A percentile compares a stretch with the other conserved stretches of the same genome.
phyloP scores from a whole-genome alignment of 30 jellyfish, hydroid and myxozoan genomes.

The Aurelia aurita region DNA sequence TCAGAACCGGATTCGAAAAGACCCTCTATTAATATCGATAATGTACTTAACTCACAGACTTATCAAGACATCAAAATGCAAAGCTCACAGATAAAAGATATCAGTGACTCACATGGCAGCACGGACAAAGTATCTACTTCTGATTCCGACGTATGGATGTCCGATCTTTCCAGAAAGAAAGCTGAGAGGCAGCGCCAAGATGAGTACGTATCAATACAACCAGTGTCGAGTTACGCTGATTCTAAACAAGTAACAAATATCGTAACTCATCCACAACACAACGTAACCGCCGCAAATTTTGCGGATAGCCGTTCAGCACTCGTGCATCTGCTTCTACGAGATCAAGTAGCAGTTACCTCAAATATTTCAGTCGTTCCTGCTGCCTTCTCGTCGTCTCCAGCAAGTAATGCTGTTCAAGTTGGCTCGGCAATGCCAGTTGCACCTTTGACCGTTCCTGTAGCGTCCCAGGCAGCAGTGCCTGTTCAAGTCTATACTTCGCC shows the following conservation, averaged over 20 bases:
- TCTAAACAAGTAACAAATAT: too few species aligned
- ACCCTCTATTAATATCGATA: conserved; percentile 25
- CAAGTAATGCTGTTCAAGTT: background rate
- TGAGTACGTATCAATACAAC: background rate
- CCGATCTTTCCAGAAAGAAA: conserved; percentile 27
- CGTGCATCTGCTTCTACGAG: conserved; percentile 17
- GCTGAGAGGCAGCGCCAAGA: background rate
- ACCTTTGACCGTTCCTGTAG: conserved; percentile 27
- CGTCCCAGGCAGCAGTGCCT: conserved; percentile 55
- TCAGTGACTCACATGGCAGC: background rate
- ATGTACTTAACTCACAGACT: background rate
- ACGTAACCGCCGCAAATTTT: background rate
- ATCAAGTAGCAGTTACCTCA: conserved; percentile 16
- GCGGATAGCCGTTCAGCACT: conserved; percentile 9
- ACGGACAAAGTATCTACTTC: background rate
- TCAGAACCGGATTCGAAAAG: conserved; percentile 44
- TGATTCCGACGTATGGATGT: conserved; percentile 39
- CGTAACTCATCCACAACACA: background rate
- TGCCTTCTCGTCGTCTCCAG: background rate
- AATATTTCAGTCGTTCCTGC: conserved; percentile 9
- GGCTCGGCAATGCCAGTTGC: conserved; percentile 14
- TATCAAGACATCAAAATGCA: background rate
- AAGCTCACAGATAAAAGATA: background rate
- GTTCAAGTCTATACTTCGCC: conserved; percentile 36
- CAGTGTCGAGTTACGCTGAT: too few species aligned